Evolutionary conservation across 2,113 vertebrate genomes (phyloP), one percentile per base, ranked within the genome.

Genomic region (Tyrannus savana): DNA sequence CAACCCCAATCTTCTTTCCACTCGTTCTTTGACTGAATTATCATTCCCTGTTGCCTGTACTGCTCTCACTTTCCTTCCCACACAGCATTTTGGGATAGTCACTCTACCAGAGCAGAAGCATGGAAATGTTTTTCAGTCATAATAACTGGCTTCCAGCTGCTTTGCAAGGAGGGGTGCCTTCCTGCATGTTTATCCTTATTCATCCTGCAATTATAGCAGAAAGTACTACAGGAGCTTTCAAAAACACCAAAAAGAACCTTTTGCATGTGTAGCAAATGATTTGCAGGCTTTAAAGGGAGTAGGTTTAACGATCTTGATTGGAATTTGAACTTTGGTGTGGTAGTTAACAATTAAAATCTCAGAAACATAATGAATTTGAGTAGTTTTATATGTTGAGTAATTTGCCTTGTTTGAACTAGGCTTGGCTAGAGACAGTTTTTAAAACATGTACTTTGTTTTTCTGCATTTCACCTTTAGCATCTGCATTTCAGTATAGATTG

Each of bases 61-160:
- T 89, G 35, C 39, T 78, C 14, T 76, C 41, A 19, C 8, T 90
- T 95, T 22, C 12, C 15, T 58, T 62, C 62, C 63, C 12, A 35
- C 28, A 14, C 19, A 66, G 39, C 49, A 67, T 89, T 95, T 93
- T 89, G 33, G 52, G 56, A 84, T 89, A 56, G 71, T 84, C 87
- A 84, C 18, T 35, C 49, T 92, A 68, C 37, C 44, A 71, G 24
- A 87, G 41, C 46, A 87, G 73, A 86, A 90, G 64, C 52, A 56
- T 64, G 49, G 73, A 92, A 90, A 52, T 75, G 35, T 84, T 94
- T 90, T 86, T 13, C 68, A 91, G 92, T 90, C 24, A 30, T 21
- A 93, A 93, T 50, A 95, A 92, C 83, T 72, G 83, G 60, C 73
- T 96, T 94, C 92, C 95, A 89, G 93, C 95, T 90, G 85, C 39